Evolutionary conservation across 2,113 vertebrate genomes (phyloP).

Genomic region (Numida meleagris): DNA sequence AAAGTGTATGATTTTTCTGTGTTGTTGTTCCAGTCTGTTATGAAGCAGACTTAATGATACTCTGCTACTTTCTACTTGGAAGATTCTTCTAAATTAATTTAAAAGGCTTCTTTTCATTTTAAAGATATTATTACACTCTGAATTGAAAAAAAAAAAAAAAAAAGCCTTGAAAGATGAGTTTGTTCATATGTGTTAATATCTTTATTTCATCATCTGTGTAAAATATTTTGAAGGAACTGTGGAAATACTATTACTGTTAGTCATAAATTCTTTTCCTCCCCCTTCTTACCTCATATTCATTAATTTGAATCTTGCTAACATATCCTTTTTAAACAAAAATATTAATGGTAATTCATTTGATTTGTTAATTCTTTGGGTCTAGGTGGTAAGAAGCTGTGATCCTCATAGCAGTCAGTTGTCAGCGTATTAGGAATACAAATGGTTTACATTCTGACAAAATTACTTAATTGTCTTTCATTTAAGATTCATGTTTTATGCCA

Average conservation of each 20-base stretch:
- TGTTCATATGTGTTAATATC: neutral
- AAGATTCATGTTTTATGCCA: neutral
- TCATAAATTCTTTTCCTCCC: neutral
- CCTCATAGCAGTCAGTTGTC: neutral
- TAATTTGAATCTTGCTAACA: neutral
- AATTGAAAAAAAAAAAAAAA: neutral
- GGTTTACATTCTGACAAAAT: neutral
- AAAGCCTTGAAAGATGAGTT: neutral
- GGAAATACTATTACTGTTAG: neutral
- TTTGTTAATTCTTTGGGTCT: neutral
- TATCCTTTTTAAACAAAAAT: neutral
- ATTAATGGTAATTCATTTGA: neutral
- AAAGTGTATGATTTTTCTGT: conserved; percentile 13
- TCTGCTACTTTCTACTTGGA: conserved; percentile 11
- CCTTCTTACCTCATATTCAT: neutral
- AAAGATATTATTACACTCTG: too few relatives aligned
- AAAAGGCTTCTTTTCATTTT: too few relatives aligned
- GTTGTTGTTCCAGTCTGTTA: neutral
- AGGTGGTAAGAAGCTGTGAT: neutral
- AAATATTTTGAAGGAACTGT: neutral
- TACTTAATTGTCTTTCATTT: neutral
- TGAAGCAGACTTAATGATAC: neutral
- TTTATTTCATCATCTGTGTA: neutral
- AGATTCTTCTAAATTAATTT: neutral
- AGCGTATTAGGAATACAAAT: neutral